Conservation (phyloP, 2,888 invertebrate species). For the Lasius platythorax region DNA sequence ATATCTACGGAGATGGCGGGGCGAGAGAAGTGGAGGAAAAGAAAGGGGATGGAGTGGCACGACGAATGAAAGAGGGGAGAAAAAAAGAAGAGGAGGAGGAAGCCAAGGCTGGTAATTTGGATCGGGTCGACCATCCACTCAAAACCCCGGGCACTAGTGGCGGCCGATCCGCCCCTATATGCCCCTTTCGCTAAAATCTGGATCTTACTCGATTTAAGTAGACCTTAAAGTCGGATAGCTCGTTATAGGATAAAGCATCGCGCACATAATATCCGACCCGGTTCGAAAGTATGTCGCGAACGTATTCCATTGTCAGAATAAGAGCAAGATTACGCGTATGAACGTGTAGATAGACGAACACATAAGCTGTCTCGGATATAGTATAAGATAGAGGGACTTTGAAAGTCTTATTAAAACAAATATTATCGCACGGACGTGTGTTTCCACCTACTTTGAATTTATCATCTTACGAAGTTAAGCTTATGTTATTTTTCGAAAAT, state of each 20-base stretch:
- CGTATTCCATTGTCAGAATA: background rate
- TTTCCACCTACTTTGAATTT: background rate
- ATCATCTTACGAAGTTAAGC: background rate
- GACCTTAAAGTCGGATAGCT: constrained; percentile 46
- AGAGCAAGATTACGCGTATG: background rate
- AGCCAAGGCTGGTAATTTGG: constrained; percentile 57
- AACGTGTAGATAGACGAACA: background rate
- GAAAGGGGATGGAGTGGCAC: constrained; percentile 46
- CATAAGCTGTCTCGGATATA: background rate
- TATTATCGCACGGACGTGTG: background rate
- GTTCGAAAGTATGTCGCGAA: constrained; percentile 21
- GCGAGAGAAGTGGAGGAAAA: constrained; percentile 31
- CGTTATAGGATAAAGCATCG: constrained; percentile 15
- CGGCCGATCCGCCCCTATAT: constrained; percentile 3
- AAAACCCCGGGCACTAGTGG: constrained; percentile 38
- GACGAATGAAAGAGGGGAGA: constrained; percentile 45
- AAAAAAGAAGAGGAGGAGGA: constrained; percentile 35
- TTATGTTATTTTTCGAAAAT: constrained; percentile 3
- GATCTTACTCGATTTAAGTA: constrained; percentile 48
- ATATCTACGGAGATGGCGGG: constrained; percentile 45
- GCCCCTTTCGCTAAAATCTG: constrained; percentile 37
- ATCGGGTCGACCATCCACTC: constrained; percentile 56
- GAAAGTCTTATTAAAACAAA: constrained; percentile 4
- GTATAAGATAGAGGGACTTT: background rate
- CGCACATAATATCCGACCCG: constrained; percentile 18